Conservation (phyloP, 2,113 vertebrate genomes). For the Neofelis nebulosa region DNA sequence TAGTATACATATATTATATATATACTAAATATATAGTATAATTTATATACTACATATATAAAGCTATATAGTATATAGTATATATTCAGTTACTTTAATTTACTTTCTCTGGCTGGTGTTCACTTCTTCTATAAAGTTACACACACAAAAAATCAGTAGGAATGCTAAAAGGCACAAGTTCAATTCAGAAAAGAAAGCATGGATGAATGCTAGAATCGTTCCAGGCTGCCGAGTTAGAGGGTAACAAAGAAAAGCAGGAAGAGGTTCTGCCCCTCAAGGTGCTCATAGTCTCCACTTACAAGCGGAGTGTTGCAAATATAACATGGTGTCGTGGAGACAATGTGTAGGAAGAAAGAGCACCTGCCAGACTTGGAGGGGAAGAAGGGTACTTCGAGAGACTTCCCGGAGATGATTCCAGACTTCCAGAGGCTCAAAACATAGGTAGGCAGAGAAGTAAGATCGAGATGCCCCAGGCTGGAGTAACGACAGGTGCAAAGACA, state of each 20-base stretch:
- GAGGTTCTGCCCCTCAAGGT: not conserved
- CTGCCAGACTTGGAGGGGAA: not conserved
- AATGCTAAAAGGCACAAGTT: not conserved
- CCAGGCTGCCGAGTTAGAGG: not conserved
- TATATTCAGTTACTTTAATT: not conserved
- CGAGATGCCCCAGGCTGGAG: not conserved
- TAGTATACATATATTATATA: no score
- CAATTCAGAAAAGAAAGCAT: not conserved
- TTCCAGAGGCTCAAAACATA: not conserved
- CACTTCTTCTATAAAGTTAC: not conserved
- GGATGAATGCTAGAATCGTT: no score
- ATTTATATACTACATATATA: no score
- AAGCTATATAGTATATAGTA: no score
- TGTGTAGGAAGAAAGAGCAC: not conserved
- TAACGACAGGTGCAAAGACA: not conserved
- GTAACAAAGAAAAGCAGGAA: not conserved
- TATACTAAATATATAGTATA: no score
- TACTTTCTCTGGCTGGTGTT: constrained; percentile 8
- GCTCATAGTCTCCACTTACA: not conserved
- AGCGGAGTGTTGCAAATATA: no score
- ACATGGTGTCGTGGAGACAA: not conserved
- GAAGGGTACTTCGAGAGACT: not conserved
- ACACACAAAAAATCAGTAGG: not conserved
- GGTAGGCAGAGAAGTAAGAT: not conserved
- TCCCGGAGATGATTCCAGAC: not conserved